Evolutionary conservation across 2,888 invertebrate genomes (phyloP), one percentile per base, ranked within the genome.

Genomic region (Willowsia nigromaculata): DNA sequence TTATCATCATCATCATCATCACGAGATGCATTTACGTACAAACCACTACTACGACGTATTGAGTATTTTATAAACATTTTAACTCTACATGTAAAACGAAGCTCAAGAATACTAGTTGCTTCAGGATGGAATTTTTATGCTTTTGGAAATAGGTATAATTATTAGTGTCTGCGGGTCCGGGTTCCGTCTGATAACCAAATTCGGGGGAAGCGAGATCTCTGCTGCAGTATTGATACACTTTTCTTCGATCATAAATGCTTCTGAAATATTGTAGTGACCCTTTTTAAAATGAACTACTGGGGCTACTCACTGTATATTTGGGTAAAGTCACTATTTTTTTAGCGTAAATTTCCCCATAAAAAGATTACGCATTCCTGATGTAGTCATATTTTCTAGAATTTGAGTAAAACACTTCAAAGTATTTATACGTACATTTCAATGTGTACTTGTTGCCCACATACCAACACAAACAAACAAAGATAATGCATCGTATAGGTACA

Each of bases 261-360:
- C 1, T 15, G 37, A 56, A 80, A 37, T 80, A 37, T 22, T 53
- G n/a, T 13, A 22, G 27, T 74, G 68, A 40, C n/a, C 68, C 68
- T 68, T 68, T 62, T 62, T n/a, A 18, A 37, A 22, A 25, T 25
- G 2, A 40, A 18, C 43, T 40, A 43, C 3, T 33, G 22, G n/a
- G 15, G 25, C 15, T 47, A n/a, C 13, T 27, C n/a, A n/a, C 1
- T 76, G 47, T 74, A 43, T 18, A 50, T 50, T 3, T 6, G 1
- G 13, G 43, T 43, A 6, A 3, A 43, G 43, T 37, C 37, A 9
- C 37, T 40, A 43, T 43, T 27, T 13, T 37, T 9, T 43, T 1
- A 40, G 59, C 76, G 81, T 71, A 71, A 87, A 87, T 81, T 87
- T 87, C 87, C 53, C 25, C 18, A 87, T 87, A 87, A 87, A 81